Base-by-base conservation (phyloP, 2,888 invertebrate genomes). In the Tiphia femorata region DNA sequence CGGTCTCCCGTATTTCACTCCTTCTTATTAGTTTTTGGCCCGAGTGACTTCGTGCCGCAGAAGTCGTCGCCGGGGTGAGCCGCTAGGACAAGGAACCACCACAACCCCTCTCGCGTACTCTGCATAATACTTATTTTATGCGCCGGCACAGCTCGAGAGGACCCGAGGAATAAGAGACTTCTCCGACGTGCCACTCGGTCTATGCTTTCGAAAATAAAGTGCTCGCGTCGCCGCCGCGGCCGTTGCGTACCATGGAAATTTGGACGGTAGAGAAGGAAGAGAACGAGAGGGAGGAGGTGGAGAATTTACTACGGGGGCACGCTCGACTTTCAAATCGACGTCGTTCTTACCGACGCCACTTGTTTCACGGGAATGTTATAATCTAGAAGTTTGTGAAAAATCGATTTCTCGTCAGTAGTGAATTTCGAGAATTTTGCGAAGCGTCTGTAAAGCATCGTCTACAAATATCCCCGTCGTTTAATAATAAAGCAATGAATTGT, bases 71-170 rank as follows among this genome's bases (percentile, higher is more conserved):
- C 19, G 46, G 55, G 61, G 64, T 41, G 58, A 49, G 43, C n/a
- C n/a, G n/a, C n/a, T n/a, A n/a, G 50, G 40, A 14, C 7, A 25
- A 30, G 14, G 42, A 50, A 23, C 8, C n/a, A 42, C 50, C 41
- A 48, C 51, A 58, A 66, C 53, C n/a, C 63, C 68, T 35, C 57
- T 41, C 47, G 57, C 42, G 60, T 40, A 49, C 49, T 70, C 70
- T 70, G 62, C 70, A 70, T 70, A 70, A 70, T 69, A 70, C 70
- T 70, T 67, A 70, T 70, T 70, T 70, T 70, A 70, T 70, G 70
- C 70, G 67, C 54, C 43, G 64, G 57, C 67, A 58, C 54, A 44
- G 58, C 58, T 64, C 67, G 70, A 62, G 64, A 62, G 64, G 8
- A 42, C 57, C 33, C 41, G 25, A 25, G 43, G 61, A 58, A 67